Evolutionary conservation across 1,140 invertebrate species (phyloP), one percentile per base, ranked within the genome.

Genomic region (Hyphantria cunea): DNA sequence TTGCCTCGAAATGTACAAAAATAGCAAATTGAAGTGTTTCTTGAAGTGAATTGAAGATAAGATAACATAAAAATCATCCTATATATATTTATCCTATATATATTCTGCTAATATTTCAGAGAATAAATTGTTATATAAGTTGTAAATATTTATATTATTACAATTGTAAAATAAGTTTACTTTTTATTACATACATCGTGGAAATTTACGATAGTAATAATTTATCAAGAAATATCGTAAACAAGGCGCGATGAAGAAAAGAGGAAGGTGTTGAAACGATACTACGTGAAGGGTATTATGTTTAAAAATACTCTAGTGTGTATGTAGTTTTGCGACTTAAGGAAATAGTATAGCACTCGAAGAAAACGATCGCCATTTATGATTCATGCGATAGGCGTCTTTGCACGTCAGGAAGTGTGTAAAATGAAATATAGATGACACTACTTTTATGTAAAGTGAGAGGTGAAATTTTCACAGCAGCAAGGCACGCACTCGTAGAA

Each of bases 391-490:
- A 80, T 84, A 80, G 78, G 74, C 74, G 60, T 78, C 74, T 80
- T 80, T 76, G 75, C 70, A 76, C 73, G 76, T 82, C 75, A 78
- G 76, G 78, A 71, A 77, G 31, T 53, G 61, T 59, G 66, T 66
- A 62, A 64, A 79, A 82, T 85, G 74, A 84, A 83, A 88, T 82
- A 88, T 85, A 82, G 75, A 86, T 80, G 80, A 74, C 72, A 74
- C 68, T 76, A 73, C 76, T 79, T 70, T 71, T 87, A 85, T 87
- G 82, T 73, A 84, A 80, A 78, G 74, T 74, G 71, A 67, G 66
- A 79, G 72, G 70, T 76, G 71, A 78, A 84, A 83, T 78, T 82
- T 86, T 77, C 78, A 81, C 70, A 73, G 68, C 66, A 70, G 62
- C 58, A 59, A 66, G 67, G 68, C 75, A 84, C 80, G 76, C 82